Conservation (phyloP, 1,140 invertebrate genomes). For the Aphaenogaster ashmeadi region DNA sequence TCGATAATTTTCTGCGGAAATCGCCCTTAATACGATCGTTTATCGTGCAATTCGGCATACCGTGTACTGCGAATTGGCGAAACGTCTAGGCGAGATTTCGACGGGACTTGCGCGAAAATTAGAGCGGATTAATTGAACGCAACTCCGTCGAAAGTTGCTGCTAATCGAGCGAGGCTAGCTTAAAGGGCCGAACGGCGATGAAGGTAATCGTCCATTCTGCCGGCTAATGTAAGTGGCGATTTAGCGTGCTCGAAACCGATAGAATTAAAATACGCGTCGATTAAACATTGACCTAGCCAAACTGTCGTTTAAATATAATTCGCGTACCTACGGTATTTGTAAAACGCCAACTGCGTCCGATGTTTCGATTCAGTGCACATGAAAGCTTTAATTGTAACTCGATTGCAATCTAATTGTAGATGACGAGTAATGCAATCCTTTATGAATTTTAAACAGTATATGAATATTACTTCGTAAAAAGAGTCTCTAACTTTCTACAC, state of each 20-base stretch:
- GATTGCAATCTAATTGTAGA: background rate
- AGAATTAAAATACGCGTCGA: constrained; percentile 73
- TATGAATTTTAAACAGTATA: background rate
- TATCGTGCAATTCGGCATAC: background rate
- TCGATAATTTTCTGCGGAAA: background rate
- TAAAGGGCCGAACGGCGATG: constrained; percentile 61
- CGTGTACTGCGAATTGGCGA: constrained; percentile 27
- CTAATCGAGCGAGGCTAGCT: constrained; percentile 63
- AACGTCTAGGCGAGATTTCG: constrained; percentile 33
- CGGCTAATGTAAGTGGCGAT: constrained; percentile 72
- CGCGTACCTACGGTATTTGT: constrained; percentile 28
- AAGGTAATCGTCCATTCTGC: constrained; percentile 66
- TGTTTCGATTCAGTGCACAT: constrained; percentile 37
- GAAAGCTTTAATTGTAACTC: constrained; percentile 26
- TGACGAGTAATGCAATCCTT: background rate
- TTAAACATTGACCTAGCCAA: constrained; percentile 65
- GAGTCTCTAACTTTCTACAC: background rate
- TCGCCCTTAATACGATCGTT: background rate
- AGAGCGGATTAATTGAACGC: constrained; percentile 62
- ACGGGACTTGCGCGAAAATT: constrained; percentile 63
- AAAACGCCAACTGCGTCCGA: constrained; percentile 13
- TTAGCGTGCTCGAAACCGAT: constrained; percentile 68
- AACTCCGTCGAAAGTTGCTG: constrained; percentile 66
- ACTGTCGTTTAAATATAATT: constrained; percentile 71
- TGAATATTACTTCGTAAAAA: background rate